A percentile compares a stretch with the other conserved stretches of the same genome.
Evolutionary conservation across 2,888 invertebrate species (phyloP).

Genomic region (Polymixis flavicincta): DNA sequence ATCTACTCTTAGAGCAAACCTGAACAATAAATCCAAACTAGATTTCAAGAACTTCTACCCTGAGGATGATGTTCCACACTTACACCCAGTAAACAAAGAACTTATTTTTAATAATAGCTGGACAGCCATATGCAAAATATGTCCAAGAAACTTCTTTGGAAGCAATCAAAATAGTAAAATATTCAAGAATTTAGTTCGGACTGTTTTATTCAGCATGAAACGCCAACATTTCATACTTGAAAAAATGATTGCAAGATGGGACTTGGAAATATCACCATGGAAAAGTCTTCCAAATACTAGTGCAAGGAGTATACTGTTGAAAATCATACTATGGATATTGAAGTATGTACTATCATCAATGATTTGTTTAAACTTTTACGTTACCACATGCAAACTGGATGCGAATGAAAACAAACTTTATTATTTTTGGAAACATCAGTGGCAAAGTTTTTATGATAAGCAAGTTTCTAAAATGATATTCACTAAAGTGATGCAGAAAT

Average conservation of each 20-base stretch:
- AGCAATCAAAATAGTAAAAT: slow-evolving; percentile 79
- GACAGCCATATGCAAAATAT: slow-evolving; percentile 75
- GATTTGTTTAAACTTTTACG: slow-evolving; percentile 84
- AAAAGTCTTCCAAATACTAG: slow-evolving; percentile 54
- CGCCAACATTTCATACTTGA: slow-evolving; percentile 78
- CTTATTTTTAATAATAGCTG: slow-evolving; percentile 75
- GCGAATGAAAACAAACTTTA: slow-evolving; percentile 84
- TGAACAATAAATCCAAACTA: slow-evolving; percentile 71
- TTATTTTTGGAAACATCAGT: slow-evolving; percentile 84
- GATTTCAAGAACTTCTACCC: slow-evolving; percentile 81
- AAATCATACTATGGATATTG: slow-evolving; percentile 78
- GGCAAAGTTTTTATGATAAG: slow-evolving; percentile 87
- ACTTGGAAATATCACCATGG: slow-evolving; percentile 77
- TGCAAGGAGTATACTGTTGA: slow-evolving; percentile 68
- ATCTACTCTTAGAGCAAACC: slow-evolving; percentile 72
- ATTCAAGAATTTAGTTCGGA: slow-evolving; percentile 76
- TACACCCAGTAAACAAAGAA: slow-evolving; percentile 76
- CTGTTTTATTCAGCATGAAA: slow-evolving; percentile 82
- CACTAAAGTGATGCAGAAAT: slow-evolving; percentile 78
- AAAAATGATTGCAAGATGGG: slow-evolving; percentile 78
- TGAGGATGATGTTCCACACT: slow-evolving; percentile 49
- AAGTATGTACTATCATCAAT: slow-evolving; percentile 81
- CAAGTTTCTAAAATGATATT: slow-evolving; percentile 79
- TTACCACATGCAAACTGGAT: slow-evolving; percentile 85
- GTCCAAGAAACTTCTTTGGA: slow-evolving; percentile 80